Conservation (phyloP, 2,797 vertebrate species). For the Taeniopygia guttata region DNA sequence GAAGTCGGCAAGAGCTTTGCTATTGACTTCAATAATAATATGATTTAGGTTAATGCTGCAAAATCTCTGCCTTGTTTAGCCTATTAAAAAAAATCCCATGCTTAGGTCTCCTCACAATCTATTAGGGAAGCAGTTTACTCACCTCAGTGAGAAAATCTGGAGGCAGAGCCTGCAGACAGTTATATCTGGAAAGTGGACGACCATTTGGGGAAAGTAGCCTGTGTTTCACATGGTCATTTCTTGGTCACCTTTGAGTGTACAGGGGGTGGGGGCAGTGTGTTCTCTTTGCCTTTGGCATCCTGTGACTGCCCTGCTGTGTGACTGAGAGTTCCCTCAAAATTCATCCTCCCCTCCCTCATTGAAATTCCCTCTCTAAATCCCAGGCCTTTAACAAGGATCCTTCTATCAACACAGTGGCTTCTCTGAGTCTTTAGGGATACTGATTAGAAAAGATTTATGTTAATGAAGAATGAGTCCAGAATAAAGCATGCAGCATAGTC, state of each 20-base stretch:
- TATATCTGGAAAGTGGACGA: neutral
- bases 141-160: neutral
- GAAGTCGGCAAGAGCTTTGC: neutral
- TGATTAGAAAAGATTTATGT: neutral
- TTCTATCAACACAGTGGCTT: neutral
- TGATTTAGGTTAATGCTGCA: neutral
- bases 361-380: neutral
- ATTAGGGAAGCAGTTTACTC: neutral
- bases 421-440: neutral
- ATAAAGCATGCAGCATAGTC: neutral
- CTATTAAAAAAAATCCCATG: neutral
- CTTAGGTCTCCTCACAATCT: neutral
- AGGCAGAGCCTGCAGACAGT: neutral
- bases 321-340: neutral
- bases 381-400: neutral
- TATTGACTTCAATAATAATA: neutral
- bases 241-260: neutral
- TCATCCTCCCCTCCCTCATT: neutral
- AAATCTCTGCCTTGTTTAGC: constrained; percentile 6
- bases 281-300: neutral
- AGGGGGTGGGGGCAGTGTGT: neutral
- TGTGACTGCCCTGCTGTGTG: neutral
- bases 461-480: neutral
- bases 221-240: neutral
- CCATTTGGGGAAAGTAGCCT: neutral